Conservation (phyloP, 1,140 invertebrate genomes). For the Heliconius hewitsoni region DNA sequence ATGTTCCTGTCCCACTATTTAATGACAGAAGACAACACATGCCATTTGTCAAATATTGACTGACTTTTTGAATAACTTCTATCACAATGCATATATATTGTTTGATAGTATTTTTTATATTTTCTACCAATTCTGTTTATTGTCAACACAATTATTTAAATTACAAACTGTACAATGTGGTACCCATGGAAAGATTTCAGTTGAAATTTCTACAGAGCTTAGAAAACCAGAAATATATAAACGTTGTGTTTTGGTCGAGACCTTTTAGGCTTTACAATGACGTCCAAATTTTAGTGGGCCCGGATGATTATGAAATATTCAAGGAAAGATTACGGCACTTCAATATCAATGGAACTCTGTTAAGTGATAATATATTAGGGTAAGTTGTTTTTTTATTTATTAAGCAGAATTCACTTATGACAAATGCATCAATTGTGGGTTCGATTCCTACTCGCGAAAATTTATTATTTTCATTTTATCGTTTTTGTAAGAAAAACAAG, state of each 20-base stretch:
- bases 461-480: no score
- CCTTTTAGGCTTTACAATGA: constrained; percentile 56
- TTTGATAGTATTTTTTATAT: constrained; percentile 41
- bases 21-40: constrained; percentile 4
- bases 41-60: constrained; percentile 20
- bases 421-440: no score
- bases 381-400: constrained; percentile 30
- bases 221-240: constrained; percentile 56
- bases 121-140: constrained; percentile 44
- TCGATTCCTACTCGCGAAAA: no score
- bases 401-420: no score
- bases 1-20: neutral
- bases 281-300: constrained; percentile 61
- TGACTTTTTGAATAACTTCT: constrained; percentile 18
- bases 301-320: constrained; percentile 49
- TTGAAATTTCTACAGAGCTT: constrained; percentile 61
- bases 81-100: constrained; percentile 39
- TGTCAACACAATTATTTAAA: constrained; percentile 54
- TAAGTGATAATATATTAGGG: constrained; percentile 51
- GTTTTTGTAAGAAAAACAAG: no score
- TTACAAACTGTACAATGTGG: constrained; percentile 49
- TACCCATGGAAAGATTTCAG: constrained; percentile 53
- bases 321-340: constrained; percentile 57
- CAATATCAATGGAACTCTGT: constrained; percentile 43
- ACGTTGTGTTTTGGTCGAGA: constrained; percentile 62